Evolutionary conservation across 1,140 invertebrate species (phyloP).

Genomic region (Sesamia nonagrioides): DNA sequence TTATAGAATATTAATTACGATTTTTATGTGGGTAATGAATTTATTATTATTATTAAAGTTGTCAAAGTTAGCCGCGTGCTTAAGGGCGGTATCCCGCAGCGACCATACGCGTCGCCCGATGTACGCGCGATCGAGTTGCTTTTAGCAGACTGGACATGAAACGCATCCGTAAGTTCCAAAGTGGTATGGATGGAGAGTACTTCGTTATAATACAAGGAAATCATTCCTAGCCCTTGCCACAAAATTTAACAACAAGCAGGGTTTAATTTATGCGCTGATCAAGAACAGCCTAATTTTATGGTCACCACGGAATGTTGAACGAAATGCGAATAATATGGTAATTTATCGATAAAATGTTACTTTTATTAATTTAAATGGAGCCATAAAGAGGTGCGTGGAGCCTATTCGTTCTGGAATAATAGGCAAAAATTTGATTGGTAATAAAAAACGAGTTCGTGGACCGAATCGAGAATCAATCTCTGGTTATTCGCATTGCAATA

Average conservation of each 20-base stretch:
- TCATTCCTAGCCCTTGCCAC: slow-evolving; percentile 60
- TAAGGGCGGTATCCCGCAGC: slow-evolving; percentile 53
- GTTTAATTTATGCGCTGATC: slow-evolving; percentile 31
- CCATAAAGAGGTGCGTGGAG: slow-evolving; percentile 27
- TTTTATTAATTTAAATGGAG: slow-evolving; percentile 27
- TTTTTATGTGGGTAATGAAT: not conserved
- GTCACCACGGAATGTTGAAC: slow-evolving; percentile 14
- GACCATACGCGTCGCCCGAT: slow-evolving; percentile 57
- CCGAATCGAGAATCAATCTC: slow-evolving; percentile 65
- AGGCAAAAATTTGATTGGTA: slow-evolving; percentile 58
- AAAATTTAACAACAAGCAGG: slow-evolving; percentile 51
- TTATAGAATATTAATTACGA: not conserved
- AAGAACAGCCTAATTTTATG: slow-evolving; percentile 22
- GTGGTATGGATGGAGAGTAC: slow-evolving; percentile 59
- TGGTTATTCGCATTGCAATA: slow-evolving; percentile 62
- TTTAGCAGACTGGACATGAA: slow-evolving; percentile 72
- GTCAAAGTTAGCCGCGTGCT: slow-evolving; percentile 24
- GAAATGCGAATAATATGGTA: slow-evolving; percentile 26
- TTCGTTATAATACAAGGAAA: slow-evolving; percentile 61
- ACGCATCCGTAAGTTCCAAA: slow-evolving; percentile 69
- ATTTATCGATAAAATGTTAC: slow-evolving; percentile 11
- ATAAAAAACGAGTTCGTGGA: slow-evolving; percentile 57
- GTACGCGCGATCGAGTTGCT: slow-evolving; percentile 64
- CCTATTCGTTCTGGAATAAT: slow-evolving; percentile 49
- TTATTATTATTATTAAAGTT: not conserved